Evolutionary conservation across 2,888 invertebrate genomes (phyloP), one percentile per base, ranked within the genome.

Genomic region (Eupithecia subumbrata): DNA sequence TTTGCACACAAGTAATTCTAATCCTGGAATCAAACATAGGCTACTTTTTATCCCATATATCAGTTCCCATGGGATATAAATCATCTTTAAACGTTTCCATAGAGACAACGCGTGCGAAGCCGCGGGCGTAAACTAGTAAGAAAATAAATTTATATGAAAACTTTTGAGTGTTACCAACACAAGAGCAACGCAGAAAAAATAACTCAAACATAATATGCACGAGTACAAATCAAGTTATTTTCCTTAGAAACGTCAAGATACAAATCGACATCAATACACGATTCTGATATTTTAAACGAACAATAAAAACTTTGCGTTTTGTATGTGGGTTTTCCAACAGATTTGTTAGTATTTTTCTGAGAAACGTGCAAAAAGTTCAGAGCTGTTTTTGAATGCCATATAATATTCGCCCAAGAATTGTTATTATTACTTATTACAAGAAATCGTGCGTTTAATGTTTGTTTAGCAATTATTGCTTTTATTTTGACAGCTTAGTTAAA

Each of bases 191-290:
- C 37, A 56, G 30, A 52, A 37, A 70, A 37, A 52, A 34, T 52
- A 56, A 77, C 67, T 77, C 78, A 78, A 81, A 77, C 43, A 45
- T 25, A 40, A 72, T 14, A 25, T 43, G 71, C 70, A 64, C 66
- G 52, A 45, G 76, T 48, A 64, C 43, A 34, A 63, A 75, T 75
- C 11, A 68, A 75, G 37, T 48, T 30, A 8, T 75, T 77, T 80
- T 81, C 80, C 81, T 78, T 16, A 72, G 79, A 77, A 82, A 79
- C 76, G 75, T 79, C 78, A 75, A 76, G 80, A 82, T 82, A 77
- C 76, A 64, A 77, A 82, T 80, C 78, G 79, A 80, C 76, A 75
- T 11, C 76, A 66, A 80, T 79, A 75, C 81, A 80, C 81, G 78
- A 79, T 77, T 78, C 72, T 72, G 69, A 76, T 76, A 76, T 72